Evolutionary conservation across 2,113 vertebrate genomes (phyloP).

Genomic region (Dasyprocta punctata): DNA sequence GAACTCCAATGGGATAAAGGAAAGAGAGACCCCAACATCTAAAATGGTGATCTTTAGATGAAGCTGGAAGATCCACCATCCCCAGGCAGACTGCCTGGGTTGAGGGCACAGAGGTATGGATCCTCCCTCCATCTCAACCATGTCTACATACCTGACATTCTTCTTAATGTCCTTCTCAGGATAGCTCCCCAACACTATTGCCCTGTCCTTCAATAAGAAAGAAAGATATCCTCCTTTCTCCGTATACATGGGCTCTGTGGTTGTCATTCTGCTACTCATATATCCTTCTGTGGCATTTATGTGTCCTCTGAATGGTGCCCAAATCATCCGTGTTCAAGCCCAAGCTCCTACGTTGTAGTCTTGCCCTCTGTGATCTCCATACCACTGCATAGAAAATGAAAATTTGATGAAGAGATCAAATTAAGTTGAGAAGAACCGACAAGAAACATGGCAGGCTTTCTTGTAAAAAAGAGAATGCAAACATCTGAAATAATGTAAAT

Average conservation of each 20-base stretch:
- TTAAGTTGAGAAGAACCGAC: slow-evolving; percentile 49
- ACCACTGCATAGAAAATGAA: neutral
- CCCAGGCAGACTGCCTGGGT: neutral
- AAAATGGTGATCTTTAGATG: neutral
- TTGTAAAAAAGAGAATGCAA: slow-evolving; percentile 20
- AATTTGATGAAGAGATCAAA: slow-evolving; percentile 47
- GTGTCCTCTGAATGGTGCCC: neutral
- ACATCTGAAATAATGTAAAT: slow-evolving; percentile 1
- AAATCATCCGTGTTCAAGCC: neutral
- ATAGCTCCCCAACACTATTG: neutral
- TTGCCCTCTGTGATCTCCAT: neutral
- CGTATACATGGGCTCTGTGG: neutral
- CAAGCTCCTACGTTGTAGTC: neutral
- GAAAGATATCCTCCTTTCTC: neutral
- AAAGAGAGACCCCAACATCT: neutral
- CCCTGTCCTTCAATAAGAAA: neutral
- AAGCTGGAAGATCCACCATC: neutral
- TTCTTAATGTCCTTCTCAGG: neutral
- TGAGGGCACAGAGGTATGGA: neutral
- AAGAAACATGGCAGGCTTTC: slow-evolving; percentile 27
- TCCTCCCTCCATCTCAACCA: neutral
- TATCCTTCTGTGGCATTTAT: neutral
- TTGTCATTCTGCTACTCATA: neutral
- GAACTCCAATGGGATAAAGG: neutral
- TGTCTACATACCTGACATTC: neutral